Evolutionary conservation across 30 jellyfish, hydroid and myxozoan genomes (phyloP), one percentile per base, ranked within the genome.

Genomic region (Aurelia aurita): DNA sequence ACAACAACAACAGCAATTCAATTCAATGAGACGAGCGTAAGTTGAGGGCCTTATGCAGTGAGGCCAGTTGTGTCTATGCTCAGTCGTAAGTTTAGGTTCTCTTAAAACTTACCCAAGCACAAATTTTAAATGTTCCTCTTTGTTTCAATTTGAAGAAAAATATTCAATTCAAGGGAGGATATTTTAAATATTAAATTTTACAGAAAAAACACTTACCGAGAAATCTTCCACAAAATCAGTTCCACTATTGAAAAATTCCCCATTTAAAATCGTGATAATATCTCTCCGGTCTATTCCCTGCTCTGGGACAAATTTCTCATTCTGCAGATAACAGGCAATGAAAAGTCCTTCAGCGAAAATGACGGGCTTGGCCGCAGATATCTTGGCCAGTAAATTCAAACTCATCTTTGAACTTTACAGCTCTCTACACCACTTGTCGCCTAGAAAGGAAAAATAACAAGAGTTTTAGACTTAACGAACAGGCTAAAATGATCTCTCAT

Each of bases 321-420:
- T 79, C 16, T 89, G 94, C 74, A 95, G 63, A 64, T 44, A 77
- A 53, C 99, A 95, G 5, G 99, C 79, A 18, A 86, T 96, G 69
- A 95, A 95, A 35, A 95, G 90, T 46, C 99, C 99, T 76, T 95
- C 99, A 6, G 99, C 99, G 20, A 59, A 89, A 21, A 95, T 95
- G n/a, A 95, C 95, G 19, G 99, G 99, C 47, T 97, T 89, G 31
- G 99, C 98, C n/a, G 95, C 65, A 0, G 98, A 96, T 53, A 95
- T 85, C 58, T 93, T 77, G 21, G 99, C 83, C 32, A 95, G 59
- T 51, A 67, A 54, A 68, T 95, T 86, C 61, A 90, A 69, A 43
- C 94, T 98, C 99, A 95, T 95, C 27, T 27, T 55, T 43, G 51
- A 8, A 5, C 51, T 39, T 15, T 4, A 39, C 14, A 39, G 51